Conservation (phyloP, 2,113 vertebrate genomes). For the Hucho hucho region DNA sequence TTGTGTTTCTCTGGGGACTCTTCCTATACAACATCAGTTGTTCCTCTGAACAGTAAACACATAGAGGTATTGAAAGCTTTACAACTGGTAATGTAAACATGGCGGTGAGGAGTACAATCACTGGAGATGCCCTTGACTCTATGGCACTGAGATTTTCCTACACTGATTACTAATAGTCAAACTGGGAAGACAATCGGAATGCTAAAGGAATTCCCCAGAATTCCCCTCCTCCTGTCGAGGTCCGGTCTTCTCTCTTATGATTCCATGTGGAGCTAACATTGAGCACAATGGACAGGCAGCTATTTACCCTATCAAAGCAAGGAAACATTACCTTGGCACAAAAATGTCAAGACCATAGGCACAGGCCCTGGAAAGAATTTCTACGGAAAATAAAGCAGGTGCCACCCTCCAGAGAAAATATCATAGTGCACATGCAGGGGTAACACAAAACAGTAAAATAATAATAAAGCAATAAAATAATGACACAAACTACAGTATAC, state of each 20-base stretch:
- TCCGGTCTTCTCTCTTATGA: slow-evolving; percentile 26
- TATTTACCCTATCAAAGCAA: slow-evolving; percentile 65
- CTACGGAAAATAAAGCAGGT: slow-evolving; percentile 62
- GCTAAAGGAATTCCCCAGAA: slow-evolving; percentile 62
- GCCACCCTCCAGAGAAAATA: slow-evolving; percentile 66
- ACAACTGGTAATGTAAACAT: background rate
- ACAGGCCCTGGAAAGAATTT: slow-evolving; percentile 61
- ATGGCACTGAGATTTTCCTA: background rate
- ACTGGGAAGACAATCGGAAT: slow-evolving; percentile 58
- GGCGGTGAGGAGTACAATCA: background rate
- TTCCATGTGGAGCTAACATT: slow-evolving; percentile 54
- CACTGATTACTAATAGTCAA: slow-evolving; percentile 21
- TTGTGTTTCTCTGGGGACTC: background rate
- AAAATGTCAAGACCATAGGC: slow-evolving; percentile 54
- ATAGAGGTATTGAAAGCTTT: background rate
- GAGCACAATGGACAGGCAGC: slow-evolving; percentile 60
- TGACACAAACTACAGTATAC: slow-evolving; percentile 24
- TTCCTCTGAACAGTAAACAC: background rate
- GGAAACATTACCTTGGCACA: slow-evolving; percentile 64
- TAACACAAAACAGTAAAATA: slow-evolving; percentile 6
- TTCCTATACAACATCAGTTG: background rate
- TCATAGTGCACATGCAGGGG: slow-evolving; percentile 25
- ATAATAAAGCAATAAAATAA: slow-evolving; percentile 43
- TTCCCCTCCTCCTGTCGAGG: slow-evolving; percentile 1
- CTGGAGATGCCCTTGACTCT: slow-evolving; percentile 40